Evolutionary conservation across 2,113 vertebrate genomes (phyloP), one percentile per base, ranked within the genome.

Genomic region (Dinomys branickii): DNA sequence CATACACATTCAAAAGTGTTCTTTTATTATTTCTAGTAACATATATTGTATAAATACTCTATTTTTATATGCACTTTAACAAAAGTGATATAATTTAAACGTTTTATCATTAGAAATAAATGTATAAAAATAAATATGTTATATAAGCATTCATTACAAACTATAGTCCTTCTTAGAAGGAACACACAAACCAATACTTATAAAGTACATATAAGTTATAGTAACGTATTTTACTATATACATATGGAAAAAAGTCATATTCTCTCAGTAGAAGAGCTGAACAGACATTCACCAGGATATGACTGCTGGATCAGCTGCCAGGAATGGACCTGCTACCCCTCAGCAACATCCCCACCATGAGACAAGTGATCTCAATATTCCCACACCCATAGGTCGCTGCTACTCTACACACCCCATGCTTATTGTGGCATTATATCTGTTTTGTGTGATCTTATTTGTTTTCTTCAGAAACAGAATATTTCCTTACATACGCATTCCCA

Each of bases 91-190:
- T 99, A 99, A 99, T 98, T 99, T 99, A 99, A 98, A 98, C 98
- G 99, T 92, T 97, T 98, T 97, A 99, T 99, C 99, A 99, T 99
- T 99, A 99, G 99, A 99, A 99, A 99, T 97, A 99, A 99, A 99
- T 99, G 99, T 99, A 99, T 99, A 99, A 99, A 99, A 99, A 99
- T 99, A 99, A 99, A 99, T 99, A 99, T 65, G 95, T 97, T 99
- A 99, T 98, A 99, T 98, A 98, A 97, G 98, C 97, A 98, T 98
- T 99, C 98, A 98, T 98, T 98, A 99, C 98, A 98, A 99, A 98
- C 98, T 99, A 98, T 97, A 98, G 92, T 98, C 99, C 99, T 99
- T 99, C 99, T 96, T 97, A 98, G 99, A 99, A 99, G 99, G 99
- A 98, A 99, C 89, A 99, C 99, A 98, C 99, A 98, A 97, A 98